Evolutionary conservation across 2,797 vertebrate species (phyloP).

Genomic region (Pitangus sulphuratus): DNA sequence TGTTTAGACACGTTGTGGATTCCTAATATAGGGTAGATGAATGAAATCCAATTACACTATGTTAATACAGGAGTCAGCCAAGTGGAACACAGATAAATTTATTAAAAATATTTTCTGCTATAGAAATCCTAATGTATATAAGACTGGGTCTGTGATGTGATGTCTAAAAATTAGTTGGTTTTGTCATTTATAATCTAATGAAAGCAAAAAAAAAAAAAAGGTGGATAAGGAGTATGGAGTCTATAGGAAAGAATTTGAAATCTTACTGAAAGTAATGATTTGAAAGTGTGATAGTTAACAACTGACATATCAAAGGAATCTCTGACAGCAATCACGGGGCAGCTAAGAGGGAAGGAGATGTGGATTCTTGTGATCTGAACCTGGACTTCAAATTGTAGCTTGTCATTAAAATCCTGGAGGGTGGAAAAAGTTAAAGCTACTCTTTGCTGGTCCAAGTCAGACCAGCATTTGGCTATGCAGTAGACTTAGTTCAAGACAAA

Average conservation of each 20-base stretch:
- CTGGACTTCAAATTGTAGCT: background rate
- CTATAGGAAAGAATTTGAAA: background rate
- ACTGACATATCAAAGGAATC: constrained; percentile 41
- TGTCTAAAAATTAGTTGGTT: background rate
- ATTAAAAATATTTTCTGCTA: background rate
- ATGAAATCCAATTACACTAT: background rate
- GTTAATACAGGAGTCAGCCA: background rate
- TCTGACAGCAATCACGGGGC: background rate
- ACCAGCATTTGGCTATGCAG: background rate
- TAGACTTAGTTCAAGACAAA: background rate
- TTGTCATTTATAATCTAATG: background rate
- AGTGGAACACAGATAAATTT: background rate
- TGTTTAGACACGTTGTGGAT: background rate
- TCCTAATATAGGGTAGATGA: background rate
- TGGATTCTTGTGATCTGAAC: constrained; percentile 27
- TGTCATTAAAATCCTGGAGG: background rate
- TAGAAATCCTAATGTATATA: background rate
- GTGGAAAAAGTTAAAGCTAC: background rate
- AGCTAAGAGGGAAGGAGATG: constrained; percentile 36
- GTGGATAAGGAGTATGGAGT: background rate
- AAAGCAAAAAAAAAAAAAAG: background rate
- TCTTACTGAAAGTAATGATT: background rate
- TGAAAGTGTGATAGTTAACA: constrained; percentile 11
- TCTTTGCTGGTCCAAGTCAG: background rate
- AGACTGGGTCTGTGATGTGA: background rate